Evolutionary conservation across 2,888 invertebrate species (phyloP).

Genomic region (Pachliopta kotzebuea): DNA sequence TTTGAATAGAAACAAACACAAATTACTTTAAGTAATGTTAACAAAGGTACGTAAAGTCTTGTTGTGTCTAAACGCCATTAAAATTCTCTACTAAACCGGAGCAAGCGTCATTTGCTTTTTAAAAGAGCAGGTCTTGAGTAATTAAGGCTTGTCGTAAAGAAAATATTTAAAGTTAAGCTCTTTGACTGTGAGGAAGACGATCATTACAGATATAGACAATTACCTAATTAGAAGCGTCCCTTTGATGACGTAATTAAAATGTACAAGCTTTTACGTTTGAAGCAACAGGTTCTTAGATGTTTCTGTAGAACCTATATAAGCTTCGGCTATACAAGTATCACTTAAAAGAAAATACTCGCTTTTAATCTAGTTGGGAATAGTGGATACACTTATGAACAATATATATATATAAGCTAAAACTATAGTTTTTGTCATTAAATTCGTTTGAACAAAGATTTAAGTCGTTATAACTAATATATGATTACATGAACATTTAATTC

Average conservation of each 20-base stretch:
- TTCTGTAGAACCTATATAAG: neutral
- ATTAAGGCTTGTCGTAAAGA: constrained; percentile 3
- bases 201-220: constrained; percentile 12
- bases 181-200: constrained; percentile 1
- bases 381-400: too few species aligned
- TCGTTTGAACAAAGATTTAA: too few species aligned
- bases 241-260: constrained; percentile 21
- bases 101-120: neutral
- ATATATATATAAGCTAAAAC: too few species aligned
- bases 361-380: neutral
- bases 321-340: neutral
- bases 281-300: constrained; percentile 4
- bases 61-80: constrained; percentile 1
- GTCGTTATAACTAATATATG: too few species aligned
- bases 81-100: constrained; percentile 6
- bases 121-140: constrained; percentile 2
- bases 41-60: constrained; percentile 2
- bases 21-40: neutral
- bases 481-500: too few species aligned
- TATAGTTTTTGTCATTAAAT: too few species aligned
- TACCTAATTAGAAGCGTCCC: constrained; percentile 16
- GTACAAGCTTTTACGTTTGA: neutral
- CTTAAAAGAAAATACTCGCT: neutral
- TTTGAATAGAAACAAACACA: neutral
- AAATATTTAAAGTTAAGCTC: constrained; percentile 5